Percentiles rank a stretch among this genome's conserved stretches.
Conservation (phyloP, 2,113 vertebrate genomes). For the Aleadryas rufinucha region DNA sequence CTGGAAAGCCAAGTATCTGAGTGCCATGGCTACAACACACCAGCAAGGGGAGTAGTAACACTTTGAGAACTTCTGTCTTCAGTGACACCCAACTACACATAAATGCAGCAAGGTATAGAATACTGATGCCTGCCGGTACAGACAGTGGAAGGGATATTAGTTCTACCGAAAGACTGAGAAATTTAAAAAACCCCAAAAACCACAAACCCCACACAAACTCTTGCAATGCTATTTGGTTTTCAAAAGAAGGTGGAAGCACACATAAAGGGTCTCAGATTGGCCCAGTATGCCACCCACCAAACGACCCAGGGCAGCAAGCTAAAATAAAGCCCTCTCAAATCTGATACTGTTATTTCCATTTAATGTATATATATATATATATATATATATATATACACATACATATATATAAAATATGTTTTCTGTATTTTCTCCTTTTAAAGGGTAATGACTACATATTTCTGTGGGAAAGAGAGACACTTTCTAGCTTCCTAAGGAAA, state of each 20-base stretch:
- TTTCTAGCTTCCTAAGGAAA: not conserved
- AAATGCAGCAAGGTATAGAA: not conserved
- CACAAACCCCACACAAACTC: not conserved
- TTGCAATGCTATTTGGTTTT: not conserved
- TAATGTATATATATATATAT: not conserved
- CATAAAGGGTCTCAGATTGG: not conserved
- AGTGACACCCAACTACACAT: not conserved
- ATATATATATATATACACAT: accelerated
- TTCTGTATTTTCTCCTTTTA: not conserved
- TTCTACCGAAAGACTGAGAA: slow-evolving; percentile 10
- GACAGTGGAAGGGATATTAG: slow-evolving; percentile 18
- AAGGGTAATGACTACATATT: not conserved
- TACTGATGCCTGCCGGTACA: not conserved
- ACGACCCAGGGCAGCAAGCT: not conserved
- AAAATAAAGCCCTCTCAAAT: not conserved
- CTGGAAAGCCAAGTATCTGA: not conserved
- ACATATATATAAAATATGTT: not conserved
- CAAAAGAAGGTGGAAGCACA: not conserved
- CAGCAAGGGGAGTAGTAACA: slow-evolving; percentile 79
- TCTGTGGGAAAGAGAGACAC: not conserved
- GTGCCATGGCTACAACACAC: slow-evolving; percentile 56
- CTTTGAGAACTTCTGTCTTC: slow-evolving; percentile 59
- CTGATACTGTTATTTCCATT: not conserved
- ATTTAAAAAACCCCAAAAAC: not conserved
- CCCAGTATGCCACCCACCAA: not conserved